phyloP scores from a whole-genome alignment of 2,113 vertebrate species.

The Pagrus major region DNA sequence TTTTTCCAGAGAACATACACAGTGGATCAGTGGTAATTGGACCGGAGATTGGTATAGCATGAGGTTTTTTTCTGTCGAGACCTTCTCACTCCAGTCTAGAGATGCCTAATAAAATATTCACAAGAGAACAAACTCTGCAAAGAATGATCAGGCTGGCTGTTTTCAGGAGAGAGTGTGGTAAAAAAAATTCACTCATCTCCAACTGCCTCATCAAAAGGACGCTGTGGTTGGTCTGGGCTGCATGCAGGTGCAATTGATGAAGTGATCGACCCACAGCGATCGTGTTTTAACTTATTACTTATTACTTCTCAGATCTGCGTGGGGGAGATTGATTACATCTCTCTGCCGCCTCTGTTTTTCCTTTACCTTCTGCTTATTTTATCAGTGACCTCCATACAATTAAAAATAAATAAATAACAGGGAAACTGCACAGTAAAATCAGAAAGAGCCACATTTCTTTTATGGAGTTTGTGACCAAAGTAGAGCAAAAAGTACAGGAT shows the following conservation, averaged over 20 bases:
- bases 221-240: background rate
- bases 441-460: no score
- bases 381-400: no score
- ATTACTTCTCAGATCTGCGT: background rate
- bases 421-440: no score
- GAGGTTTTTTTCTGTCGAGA: constrained; percentile 3
- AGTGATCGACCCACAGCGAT: background rate
- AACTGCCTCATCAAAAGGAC: background rate
- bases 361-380: no score
- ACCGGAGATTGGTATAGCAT: constrained; percentile 41
- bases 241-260: constrained; percentile 42
- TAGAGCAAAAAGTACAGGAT: no score
- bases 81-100: constrained; percentile 5
- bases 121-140: constrained; percentile 7
- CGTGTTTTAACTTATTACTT: constrained; percentile 6
- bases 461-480: no score
- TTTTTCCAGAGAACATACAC: background rate
- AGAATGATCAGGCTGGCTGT: background rate
- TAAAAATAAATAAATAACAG: no score
- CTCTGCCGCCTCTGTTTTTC: background rate
- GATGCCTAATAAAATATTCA: constrained; percentile 48
- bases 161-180: background rate
- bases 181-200: background rate
- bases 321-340: background rate
- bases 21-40: constrained; percentile 47